phyloP scores from a whole-genome alignment of 2,113 vertebrate genomes.

The Meles meles region DNA sequence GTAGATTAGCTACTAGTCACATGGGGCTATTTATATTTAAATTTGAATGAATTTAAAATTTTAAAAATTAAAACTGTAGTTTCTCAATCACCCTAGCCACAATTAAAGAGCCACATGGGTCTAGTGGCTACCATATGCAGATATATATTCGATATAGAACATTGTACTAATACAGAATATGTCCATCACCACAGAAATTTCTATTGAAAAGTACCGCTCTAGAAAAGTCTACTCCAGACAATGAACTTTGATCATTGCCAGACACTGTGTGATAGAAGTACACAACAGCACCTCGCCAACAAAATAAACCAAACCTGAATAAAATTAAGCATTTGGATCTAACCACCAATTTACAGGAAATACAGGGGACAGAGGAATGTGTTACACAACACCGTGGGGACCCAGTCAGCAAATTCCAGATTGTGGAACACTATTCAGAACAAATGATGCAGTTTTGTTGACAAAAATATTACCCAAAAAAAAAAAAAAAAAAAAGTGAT shows the following conservation, averaged over 20 bases:
- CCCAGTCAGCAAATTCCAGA: neutral
- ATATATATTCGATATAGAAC: neutral
- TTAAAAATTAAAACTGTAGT: neutral
- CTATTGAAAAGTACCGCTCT: neutral
- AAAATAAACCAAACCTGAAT: neutral
- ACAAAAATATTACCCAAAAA: neutral
- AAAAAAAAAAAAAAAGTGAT: neutral
- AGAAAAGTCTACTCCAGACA: neutral
- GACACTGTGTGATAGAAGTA: neutral
- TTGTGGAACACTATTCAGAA: neutral
- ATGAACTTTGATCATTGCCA: neutral
- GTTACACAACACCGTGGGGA: neutral
- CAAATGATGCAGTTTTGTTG: neutral
- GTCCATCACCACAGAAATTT: neutral
- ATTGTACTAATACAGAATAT: neutral
- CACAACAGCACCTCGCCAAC: neutral
- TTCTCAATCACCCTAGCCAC: neutral
- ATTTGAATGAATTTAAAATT: neutral
- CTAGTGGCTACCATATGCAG: neutral
- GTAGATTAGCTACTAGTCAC: neutral
- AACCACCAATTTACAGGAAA: conserved; percentile 1
- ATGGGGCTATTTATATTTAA: neutral
- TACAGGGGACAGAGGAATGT: neutral
- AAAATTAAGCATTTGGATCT: neutral
- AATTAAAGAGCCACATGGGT: neutral